A percentile compares a stretch with the other conserved stretches of the same genome.
Conservation (phyloP, 2,888 invertebrate species). For the Ceriagrion tenellum region DNA sequence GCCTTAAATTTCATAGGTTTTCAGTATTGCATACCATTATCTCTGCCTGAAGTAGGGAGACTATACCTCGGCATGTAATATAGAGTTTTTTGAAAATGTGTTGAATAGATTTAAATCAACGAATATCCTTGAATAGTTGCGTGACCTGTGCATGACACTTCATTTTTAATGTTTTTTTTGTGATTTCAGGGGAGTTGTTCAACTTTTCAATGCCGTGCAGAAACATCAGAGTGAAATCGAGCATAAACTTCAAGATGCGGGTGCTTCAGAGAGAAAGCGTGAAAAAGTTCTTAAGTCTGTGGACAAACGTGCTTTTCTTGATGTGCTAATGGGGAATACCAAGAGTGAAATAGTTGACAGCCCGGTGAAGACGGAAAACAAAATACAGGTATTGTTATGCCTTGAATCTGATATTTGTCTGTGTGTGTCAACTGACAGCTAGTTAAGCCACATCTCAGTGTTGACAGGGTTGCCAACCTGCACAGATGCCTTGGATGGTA, state of each 20-base stretch:
- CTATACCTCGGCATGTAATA: too few relatives aligned
- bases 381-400: slow-evolving; percentile 70
- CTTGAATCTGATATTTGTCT: not conserved
- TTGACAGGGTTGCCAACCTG: too few relatives aligned
- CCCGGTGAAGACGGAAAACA: slow-evolving; percentile 73
- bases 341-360: slow-evolving; percentile 76
- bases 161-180: slow-evolving; percentile 11
- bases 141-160: not conserved
- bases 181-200: slow-evolving; percentile 89
- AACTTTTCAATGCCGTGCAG: slow-evolving; percentile 94
- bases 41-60: too few relatives aligned
- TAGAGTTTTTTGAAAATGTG: too few relatives aligned
- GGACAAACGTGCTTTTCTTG: slow-evolving; percentile 87
- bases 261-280: slow-evolving; percentile 87
- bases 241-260: slow-evolving; percentile 84
- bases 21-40: too few relatives aligned
- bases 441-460: too few relatives aligned
- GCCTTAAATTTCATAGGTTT: too few relatives aligned
- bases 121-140: not conserved
- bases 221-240: slow-evolving; percentile 90
- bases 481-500: too few relatives aligned
- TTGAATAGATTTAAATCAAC: too few relatives aligned
- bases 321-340: slow-evolving; percentile 86
- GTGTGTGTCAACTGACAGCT: too few relatives aligned
- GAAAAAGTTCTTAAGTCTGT: slow-evolving; percentile 88